Percentiles rank a stretch among this genome's conserved stretches.
These are phyloP conservation scores for Pachydiplax longipennis DNA, from an alignment of 2,888 invertebrate genomes.

Conservation along the genomic window DNA sequence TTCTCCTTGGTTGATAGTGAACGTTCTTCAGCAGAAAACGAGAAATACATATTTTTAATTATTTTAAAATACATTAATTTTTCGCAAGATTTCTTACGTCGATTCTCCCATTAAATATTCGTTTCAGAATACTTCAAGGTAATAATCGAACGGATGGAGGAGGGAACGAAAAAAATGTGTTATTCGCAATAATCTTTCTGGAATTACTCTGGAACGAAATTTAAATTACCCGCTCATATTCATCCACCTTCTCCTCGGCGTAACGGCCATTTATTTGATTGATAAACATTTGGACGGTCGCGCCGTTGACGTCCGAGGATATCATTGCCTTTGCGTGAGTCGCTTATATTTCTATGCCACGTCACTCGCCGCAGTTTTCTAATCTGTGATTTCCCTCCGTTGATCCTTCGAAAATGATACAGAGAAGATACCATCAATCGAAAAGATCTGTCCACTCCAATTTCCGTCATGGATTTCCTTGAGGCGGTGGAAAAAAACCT, in stretches of 20 bases:
- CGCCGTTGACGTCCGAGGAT: not conserved
- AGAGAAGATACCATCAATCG: not conserved
- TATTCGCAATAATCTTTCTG: not conserved
- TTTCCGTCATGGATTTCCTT: too few relatives aligned
- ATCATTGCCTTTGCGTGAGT: not conserved
- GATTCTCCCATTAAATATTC: too few relatives aligned
- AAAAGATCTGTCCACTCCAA: too few relatives aligned
- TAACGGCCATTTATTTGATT: not conserved
- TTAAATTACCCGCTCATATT: not conserved
- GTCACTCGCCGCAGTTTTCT: not conserved
- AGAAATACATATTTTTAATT: too few relatives aligned
- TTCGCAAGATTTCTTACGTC: too few relatives aligned
- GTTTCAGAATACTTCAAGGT: too few relatives aligned
- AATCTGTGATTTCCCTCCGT: not conserved
- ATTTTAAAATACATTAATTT: too few relatives aligned
- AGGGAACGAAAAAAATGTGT: not conserved
- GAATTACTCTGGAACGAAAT: not conserved
- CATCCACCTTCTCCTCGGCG: not conserved
- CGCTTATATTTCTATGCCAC: not conserved
- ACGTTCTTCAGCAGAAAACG: too few relatives aligned
- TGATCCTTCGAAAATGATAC: not conserved
- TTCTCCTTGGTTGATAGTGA: too few relatives aligned
- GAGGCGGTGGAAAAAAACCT: too few relatives aligned
- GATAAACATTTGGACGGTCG: not conserved
- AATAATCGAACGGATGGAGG: not conserved